Conservation (phyloP, 2,113 vertebrate genomes). For the Platichthys flesus region DNA sequence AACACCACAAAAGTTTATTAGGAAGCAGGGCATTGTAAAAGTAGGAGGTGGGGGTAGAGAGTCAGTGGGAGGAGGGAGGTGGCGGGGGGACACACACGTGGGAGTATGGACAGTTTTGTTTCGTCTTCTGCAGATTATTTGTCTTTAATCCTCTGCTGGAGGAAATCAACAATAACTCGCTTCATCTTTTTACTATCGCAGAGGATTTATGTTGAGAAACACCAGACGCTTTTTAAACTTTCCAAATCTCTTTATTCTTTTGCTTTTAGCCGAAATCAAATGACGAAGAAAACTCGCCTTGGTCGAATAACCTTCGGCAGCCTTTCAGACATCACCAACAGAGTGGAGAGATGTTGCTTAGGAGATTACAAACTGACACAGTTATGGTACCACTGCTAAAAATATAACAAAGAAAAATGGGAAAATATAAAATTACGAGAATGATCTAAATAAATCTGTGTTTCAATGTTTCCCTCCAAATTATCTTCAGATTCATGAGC, state of each 20-base stretch:
- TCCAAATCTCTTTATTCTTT: no score
- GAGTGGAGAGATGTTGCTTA: background rate
- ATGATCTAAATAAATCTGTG: background rate
- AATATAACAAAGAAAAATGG: slow-evolving; percentile 10
- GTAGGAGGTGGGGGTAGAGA: slow-evolving; percentile 28
- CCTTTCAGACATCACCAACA: background rate
- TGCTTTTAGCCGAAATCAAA: slow-evolving; percentile 29
- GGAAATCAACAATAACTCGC: slow-evolving; percentile 32
- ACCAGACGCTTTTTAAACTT: no score
- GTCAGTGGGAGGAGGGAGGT: slow-evolving; percentile 3
- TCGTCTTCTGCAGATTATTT: slow-evolving; percentile 54
- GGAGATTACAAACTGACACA: slow-evolving; percentile 1
- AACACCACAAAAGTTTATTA: slow-evolving; percentile 86
- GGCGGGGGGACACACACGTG: background rate
- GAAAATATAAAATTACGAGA: slow-evolving; percentile 18
- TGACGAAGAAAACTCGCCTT: slow-evolving; percentile 31
- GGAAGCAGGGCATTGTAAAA: slow-evolving; percentile 80
- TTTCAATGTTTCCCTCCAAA: background rate
- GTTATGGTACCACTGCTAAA: slow-evolving; percentile 18
- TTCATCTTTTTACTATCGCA: background rate
- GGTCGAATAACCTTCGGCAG: background rate
- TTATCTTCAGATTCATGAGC: background rate
- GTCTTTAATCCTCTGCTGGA: slow-evolving; percentile 40
- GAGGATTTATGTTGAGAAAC: background rate
- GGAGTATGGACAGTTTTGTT: slow-evolving; percentile 42